phyloP scores from a whole-genome alignment of 2,113 vertebrate species.

The Lepisosteus oculatus region DNA sequence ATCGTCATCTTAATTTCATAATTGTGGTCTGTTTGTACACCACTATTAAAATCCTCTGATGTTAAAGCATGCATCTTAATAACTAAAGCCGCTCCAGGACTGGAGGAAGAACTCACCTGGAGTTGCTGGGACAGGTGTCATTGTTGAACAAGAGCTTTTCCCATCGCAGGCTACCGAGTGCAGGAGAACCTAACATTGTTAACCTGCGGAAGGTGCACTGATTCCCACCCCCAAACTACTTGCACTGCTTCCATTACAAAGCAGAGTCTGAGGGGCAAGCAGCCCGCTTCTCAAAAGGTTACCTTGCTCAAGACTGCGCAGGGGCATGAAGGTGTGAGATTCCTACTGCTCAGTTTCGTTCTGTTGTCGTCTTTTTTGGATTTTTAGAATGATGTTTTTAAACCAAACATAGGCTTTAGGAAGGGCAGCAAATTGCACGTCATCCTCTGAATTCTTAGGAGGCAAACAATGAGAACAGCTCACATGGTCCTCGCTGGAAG shows the following conservation, averaged over 20 bases:
- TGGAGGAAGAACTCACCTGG: slow-evolving; percentile 12
- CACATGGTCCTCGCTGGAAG: slow-evolving; percentile 22
- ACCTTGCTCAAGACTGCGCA: background rate
- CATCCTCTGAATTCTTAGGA: slow-evolving; percentile 28
- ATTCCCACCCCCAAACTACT: background rate
- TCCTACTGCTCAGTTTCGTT: background rate
- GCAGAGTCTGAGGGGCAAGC: background rate
- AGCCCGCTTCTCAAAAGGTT: background rate
- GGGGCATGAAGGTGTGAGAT: background rate
- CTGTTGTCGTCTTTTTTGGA: background rate
- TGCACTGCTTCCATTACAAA: background rate
- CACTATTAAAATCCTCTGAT: too few relatives aligned
- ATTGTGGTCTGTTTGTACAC: too few relatives aligned
- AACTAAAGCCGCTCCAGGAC: background rate
- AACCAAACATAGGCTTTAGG: background rate
- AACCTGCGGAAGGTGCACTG: background rate
- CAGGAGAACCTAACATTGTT: slow-evolving; percentile 2
- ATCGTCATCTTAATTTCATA: too few relatives aligned
- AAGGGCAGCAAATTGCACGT: slow-evolving; percentile 11
- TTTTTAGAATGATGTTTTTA: background rate
- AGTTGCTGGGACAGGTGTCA: slow-evolving; percentile 5
- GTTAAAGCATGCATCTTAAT: too few relatives aligned
- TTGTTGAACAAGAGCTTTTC: background rate
- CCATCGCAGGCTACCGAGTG: background rate
- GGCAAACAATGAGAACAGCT: slow-evolving; percentile 32